These are phyloP conservation scores for Odontamblyopus rebecca DNA, from an alignment of 2,797 vertebrate genomes.

Conservation along the genomic window DNA sequence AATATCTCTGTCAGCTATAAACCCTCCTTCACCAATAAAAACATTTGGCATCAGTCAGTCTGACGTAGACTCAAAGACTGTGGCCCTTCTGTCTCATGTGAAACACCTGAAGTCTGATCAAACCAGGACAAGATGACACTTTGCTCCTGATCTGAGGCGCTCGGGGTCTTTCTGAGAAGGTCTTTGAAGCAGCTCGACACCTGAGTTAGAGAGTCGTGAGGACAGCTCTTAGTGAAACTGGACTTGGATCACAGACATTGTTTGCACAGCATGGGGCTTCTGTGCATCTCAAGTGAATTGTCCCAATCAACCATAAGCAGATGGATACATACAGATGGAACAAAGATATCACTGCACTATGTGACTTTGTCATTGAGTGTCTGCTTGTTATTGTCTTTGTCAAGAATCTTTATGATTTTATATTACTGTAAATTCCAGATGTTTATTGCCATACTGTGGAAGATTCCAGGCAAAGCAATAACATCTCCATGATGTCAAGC, in stretches of 20 bases:
- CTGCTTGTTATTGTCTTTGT: too few relatives aligned
- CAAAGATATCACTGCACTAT: too few relatives aligned
- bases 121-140: constrained; percentile 68
- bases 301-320: background rate
- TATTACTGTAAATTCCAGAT: too few relatives aligned
- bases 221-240: background rate
- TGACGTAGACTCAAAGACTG: background rate
- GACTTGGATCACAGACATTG: background rate
- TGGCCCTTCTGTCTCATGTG: constrained; percentile 8
- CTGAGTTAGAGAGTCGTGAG: background rate
- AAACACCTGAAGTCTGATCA: constrained; percentile 58
- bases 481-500: too few relatives aligned
- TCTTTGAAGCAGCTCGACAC: background rate
- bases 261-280: background rate
- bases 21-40: background rate
- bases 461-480: too few relatives aligned
- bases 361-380: too few relatives aligned
- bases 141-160: constrained; percentile 4
- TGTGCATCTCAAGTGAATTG: background rate
- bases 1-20: background rate
- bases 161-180: background rate
- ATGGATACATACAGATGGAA: too few relatives aligned
- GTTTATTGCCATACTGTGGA: too few relatives aligned
- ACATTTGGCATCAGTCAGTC: background rate
- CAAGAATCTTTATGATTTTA: too few relatives aligned